Evolutionary conservation across 2,888 invertebrate genomes (phyloP).

Genomic region (Synanthedon andrenaeformis): DNA sequence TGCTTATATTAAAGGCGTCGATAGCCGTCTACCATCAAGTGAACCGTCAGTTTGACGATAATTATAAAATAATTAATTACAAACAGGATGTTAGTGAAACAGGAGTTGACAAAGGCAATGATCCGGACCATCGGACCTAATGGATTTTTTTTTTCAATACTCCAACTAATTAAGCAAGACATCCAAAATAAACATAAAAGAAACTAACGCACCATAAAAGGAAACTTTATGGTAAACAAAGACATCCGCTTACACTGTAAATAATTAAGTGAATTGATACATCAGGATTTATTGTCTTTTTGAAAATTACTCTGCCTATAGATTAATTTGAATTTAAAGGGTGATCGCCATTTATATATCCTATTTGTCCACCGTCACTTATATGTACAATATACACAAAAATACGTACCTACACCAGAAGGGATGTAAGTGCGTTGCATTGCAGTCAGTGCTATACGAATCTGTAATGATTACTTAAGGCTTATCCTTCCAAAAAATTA

Average conservation of each 20-base stretch:
- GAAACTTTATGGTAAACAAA: conserved; percentile 35
- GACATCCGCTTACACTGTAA: conserved; percentile 32
- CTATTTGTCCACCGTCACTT: too few relatives aligned
- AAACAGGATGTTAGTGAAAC: conserved; percentile 20
- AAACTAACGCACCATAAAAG: conserved; percentile 25
- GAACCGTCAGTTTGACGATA: background rate
- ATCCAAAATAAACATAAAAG: conserved; percentile 30
- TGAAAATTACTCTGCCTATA: too few relatives aligned
- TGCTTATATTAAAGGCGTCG: too few relatives aligned
- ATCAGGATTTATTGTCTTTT: background rate
- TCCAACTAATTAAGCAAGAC: conserved; percentile 43
- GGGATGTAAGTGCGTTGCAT: too few relatives aligned
- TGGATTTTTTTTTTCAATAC: conserved; percentile 22
- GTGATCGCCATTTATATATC: too few relatives aligned
- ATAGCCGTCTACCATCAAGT: too few relatives aligned
- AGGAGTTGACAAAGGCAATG: conserved; percentile 18
- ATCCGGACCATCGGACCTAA: conserved; percentile 24
- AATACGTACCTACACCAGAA: too few relatives aligned
- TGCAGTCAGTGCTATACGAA: too few relatives aligned
- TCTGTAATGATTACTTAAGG: too few relatives aligned
- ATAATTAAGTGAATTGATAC: conserved; percentile 14
- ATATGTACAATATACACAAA: too few relatives aligned
- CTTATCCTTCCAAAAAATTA: too few relatives aligned
- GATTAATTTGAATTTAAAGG: too few relatives aligned
- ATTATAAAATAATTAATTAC: conserved; percentile 15